Percentiles rank a stretch among this genome's conserved stretches.
Evolutionary conservation across 2,797 vertebrate genomes (phyloP).

Genomic region (Microchirus variegatus): DNA sequence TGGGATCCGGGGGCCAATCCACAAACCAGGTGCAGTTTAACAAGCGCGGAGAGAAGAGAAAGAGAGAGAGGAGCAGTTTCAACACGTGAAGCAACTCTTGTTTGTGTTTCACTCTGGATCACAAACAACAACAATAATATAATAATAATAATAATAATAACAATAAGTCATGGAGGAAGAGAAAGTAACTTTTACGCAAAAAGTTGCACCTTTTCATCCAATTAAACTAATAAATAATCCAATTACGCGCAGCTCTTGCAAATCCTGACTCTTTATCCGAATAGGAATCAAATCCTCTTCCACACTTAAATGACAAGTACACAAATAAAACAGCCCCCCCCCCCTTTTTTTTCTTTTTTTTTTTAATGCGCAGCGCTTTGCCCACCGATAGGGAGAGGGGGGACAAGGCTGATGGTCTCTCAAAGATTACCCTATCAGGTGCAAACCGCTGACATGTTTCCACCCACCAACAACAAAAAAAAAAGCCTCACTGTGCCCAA

Average conservation of each 20-base stretch:
- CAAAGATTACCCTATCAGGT: slow-evolving; percentile 86
- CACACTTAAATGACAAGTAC: not conserved
- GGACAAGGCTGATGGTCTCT: slow-evolving; percentile 73
- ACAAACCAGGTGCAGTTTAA: slow-evolving; percentile 70
- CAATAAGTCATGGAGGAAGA: too few species aligned
- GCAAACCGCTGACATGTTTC: slow-evolving; percentile 88
- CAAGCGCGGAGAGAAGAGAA: slow-evolving; percentile 21
- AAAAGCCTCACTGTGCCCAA: slow-evolving; percentile 82
- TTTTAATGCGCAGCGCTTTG: slow-evolving; percentile 53
- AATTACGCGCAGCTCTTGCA: too few species aligned
- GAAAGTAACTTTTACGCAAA: too few species aligned
- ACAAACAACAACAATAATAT: not conserved
- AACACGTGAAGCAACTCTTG: not conserved
- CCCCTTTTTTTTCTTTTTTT: too few species aligned
- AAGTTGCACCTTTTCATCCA: not conserved
- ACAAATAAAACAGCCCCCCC: slow-evolving; percentile 8
- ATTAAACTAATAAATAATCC: not conserved
- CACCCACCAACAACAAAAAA: slow-evolving; percentile 85
- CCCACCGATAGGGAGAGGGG: slow-evolving; percentile 36
- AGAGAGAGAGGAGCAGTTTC: slow-evolving; percentile 37
- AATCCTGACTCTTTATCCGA: too few species aligned
- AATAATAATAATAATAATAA: not conserved
- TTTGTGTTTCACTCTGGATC: not conserved
- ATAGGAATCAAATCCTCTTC: not conserved
- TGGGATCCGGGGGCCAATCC: slow-evolving; percentile 75